Evolutionary conservation across 1,140 invertebrate species (phyloP).

Genomic region (Piezodorus guildinii): DNA sequence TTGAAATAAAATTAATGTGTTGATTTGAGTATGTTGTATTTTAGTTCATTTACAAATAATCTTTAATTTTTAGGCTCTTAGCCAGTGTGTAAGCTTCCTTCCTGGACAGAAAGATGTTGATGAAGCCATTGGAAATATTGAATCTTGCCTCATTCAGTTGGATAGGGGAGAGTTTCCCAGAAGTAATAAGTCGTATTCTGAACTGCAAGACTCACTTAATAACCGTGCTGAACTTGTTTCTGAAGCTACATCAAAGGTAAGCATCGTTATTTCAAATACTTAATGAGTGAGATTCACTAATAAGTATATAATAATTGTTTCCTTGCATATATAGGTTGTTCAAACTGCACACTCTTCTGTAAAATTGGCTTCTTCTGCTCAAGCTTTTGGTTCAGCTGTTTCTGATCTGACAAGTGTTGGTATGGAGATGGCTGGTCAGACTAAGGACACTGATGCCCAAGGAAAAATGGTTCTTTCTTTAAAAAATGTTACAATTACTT

Average conservation of each 20-base stretch:
- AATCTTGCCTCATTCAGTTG: constrained; percentile 58
- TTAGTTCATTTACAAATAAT: too few species aligned
- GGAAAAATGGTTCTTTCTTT: constrained; percentile 72
- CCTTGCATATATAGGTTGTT: constrained; percentile 45
- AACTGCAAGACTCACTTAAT: constrained; percentile 75
- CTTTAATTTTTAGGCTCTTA: constrained; percentile 36
- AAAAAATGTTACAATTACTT: constrained; percentile 76
- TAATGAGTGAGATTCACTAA: too few species aligned
- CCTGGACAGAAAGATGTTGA: constrained; percentile 86
- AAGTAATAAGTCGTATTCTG: constrained; percentile 61
- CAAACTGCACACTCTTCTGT: constrained; percentile 51
- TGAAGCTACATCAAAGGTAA: constrained; percentile 42
- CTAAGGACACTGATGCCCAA: constrained; percentile 54
- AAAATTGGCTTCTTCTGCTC: constrained; percentile 58
- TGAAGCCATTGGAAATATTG: constrained; percentile 69
- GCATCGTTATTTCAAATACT: too few species aligned
- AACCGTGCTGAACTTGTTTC: constrained; percentile 70
- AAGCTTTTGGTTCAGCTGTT: constrained; percentile 67
- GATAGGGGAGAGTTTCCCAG: constrained; percentile 57
- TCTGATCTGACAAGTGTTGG: constrained; percentile 60
- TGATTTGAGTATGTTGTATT: not conserved
- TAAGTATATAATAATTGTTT: too few species aligned
- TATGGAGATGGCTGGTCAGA: constrained; percentile 72
- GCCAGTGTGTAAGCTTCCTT: constrained; percentile 61
- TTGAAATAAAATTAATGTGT: too few species aligned